Conservation (phyloP, 2,113 vertebrate species). For the Perca fluviatilis region DNA sequence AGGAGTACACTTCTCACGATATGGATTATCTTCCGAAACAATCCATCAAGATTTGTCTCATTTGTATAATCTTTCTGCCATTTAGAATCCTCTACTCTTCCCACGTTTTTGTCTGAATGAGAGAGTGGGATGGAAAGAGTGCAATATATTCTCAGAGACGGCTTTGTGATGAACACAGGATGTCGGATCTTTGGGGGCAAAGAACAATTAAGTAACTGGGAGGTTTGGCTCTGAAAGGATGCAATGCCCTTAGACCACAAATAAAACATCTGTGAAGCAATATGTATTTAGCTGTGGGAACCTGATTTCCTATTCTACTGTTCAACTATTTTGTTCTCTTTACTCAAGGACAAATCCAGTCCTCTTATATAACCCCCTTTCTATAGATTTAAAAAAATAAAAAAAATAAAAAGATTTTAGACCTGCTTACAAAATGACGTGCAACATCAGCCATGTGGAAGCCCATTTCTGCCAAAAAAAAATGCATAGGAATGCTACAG, state of each 20-base stretch:
- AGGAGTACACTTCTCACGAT: constrained; percentile 30
- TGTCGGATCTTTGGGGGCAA: neutral
- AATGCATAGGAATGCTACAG: neutral
- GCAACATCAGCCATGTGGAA: neutral
- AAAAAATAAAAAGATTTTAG: neutral
- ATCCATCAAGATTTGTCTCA: constrained; percentile 59
- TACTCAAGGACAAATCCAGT: neutral
- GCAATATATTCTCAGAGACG: neutral
- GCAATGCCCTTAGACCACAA: neutral
- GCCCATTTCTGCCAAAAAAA: neutral
- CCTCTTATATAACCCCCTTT: neutral
- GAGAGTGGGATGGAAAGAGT: neutral
- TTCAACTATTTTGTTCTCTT: neutral
- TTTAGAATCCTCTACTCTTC: constrained; percentile 1
- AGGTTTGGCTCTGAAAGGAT: neutral
- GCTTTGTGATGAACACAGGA: constrained; percentile 24
- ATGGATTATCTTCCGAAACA: constrained; percentile 55
- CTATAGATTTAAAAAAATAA: neutral
- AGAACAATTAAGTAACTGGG: neutral
- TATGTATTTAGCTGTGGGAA: neutral
- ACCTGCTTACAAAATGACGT: neutral
- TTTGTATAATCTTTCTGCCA: constrained; percentile 65
- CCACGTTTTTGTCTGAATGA: neutral
- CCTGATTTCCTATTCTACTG: neutral
- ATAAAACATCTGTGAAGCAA: neutral